Evolutionary conservation across 2,888 invertebrate genomes (phyloP), one percentile per base, ranked within the genome.

Genomic region (Elmis aenea): DNA sequence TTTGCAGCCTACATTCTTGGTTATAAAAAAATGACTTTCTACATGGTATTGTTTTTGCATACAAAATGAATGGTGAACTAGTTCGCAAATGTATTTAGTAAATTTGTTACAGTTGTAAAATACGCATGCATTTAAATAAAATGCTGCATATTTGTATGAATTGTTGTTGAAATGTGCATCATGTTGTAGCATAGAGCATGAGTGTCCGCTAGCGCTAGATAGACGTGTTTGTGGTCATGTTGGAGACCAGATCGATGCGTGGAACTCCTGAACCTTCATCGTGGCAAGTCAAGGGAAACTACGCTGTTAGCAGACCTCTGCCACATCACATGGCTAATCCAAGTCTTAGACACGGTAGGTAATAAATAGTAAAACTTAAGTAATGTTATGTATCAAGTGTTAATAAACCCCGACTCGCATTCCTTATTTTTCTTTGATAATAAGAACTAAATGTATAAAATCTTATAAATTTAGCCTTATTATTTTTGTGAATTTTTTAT

Each of bases 201-300:
- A 53, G 52, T 56, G 52, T 57, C 48, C 45, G 50, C 52, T 55
- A 55, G 50, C 51, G 54, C 54, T 51, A 53, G 54, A 48, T 39
- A 50, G 36, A 38, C 42, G 46, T 46, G 46, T 43, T 60, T 59
- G 70, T 72, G 74, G 77, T 74, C 76, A 79, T 79, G 79, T 76
- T 79, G 77, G 79, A 79, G 70, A 77, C 78, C 75, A 77, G 82
- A 73, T 82, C 82, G 64, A 75, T 76, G 70, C 81, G 82, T 70
- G 78, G 79, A 75, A 80, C 80, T 72, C 73, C 75, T 62, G 81
- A 81, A 59, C 61, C 55, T 49, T 62, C 72, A 70, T 74, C 75
- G 74, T 77, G 79, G 77, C 75, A 72, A 74, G 70, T 68, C 73
- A 77, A 68, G 73, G 64, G 59, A 59, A 66, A 62, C 61, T 68